Evolutionary conservation across 2,113 vertebrate genomes (phyloP).

Genomic region (Pomatorhinus ruficollis): DNA sequence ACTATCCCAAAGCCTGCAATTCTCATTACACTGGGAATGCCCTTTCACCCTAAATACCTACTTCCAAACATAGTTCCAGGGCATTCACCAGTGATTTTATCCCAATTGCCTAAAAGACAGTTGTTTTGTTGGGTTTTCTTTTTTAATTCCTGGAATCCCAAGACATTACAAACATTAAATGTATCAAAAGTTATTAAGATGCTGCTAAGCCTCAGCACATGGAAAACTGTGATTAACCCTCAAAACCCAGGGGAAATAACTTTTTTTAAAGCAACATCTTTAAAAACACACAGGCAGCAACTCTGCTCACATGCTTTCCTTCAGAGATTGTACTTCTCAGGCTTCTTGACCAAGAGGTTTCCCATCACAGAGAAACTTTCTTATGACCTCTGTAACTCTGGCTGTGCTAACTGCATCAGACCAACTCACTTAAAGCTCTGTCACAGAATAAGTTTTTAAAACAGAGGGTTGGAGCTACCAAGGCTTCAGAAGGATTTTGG

Average conservation of each 20-base stretch:
- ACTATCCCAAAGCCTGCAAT: neutral
- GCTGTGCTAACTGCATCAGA: neutral
- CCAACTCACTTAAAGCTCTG: neutral
- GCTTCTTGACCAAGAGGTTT: neutral
- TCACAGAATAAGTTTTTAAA: neutral
- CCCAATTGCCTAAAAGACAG: neutral
- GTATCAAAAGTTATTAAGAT: neutral
- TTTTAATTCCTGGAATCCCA: neutral
- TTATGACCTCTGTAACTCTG: neutral
- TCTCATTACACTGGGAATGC: neutral
- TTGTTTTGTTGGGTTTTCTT: neutral
- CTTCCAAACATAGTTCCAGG: neutral
- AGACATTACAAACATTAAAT: neutral
- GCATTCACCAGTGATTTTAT: neutral
- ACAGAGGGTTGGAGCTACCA: neutral
- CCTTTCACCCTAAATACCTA: neutral
- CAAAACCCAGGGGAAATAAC: neutral
- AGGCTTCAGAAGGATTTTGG: neutral
- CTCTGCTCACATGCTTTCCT: neutral
- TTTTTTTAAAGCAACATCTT: neutral
- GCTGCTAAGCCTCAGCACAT: neutral
- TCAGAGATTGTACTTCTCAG: neutral
- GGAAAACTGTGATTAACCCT: neutral
- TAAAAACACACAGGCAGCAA: neutral
- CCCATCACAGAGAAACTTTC: neutral